Evolutionary conservation across 2,797 vertebrate genomes (phyloP).

Genomic region (Siniperca scherzeri): DNA sequence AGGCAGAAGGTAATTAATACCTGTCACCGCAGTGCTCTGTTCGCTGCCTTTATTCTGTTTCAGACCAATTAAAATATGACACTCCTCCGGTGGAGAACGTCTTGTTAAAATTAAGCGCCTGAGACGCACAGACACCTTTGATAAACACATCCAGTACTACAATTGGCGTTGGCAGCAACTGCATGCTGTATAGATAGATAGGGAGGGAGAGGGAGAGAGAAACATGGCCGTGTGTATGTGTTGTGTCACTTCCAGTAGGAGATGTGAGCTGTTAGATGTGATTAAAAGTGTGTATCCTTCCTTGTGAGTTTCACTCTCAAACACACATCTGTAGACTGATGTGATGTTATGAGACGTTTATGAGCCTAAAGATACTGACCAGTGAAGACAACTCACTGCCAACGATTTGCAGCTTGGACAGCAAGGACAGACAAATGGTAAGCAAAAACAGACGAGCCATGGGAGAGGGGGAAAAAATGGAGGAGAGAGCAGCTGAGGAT

Average conservation of each 20-base stretch:
- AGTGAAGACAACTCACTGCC: conserved; percentile 61
- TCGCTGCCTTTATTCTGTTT: conserved; percentile 77
- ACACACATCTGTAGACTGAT: conserved; percentile 46
- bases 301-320: conserved; percentile 47
- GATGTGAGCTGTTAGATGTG: conserved; percentile 72
- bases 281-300: conserved; percentile 68
- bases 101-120: conserved; percentile 82
- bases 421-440: conserved; percentile 65
- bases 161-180: conserved; percentile 77
- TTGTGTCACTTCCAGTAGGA: conserved; percentile 65
- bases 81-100: conserved; percentile 73
- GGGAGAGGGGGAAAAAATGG: conserved; percentile 24
- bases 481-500: conserved; percentile 62
- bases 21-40: conserved; percentile 73
- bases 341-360: conserved; percentile 63
- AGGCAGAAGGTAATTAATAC: conserved; percentile 84
- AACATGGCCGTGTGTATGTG: conserved; percentile 54
- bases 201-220: conserved; percentile 16
- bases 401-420: conserved; percentile 57
- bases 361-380: conserved; percentile 68
- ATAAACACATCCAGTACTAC: conserved; percentile 78
- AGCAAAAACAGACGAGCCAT: conserved; percentile 64
- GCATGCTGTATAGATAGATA: conserved; percentile 54
- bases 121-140: conserved; percentile 78
- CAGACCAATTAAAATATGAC: conserved; percentile 85